Evolutionary conservation across 2,113 vertebrate genomes (phyloP).

Genomic region (Leptosomus discolor): DNA sequence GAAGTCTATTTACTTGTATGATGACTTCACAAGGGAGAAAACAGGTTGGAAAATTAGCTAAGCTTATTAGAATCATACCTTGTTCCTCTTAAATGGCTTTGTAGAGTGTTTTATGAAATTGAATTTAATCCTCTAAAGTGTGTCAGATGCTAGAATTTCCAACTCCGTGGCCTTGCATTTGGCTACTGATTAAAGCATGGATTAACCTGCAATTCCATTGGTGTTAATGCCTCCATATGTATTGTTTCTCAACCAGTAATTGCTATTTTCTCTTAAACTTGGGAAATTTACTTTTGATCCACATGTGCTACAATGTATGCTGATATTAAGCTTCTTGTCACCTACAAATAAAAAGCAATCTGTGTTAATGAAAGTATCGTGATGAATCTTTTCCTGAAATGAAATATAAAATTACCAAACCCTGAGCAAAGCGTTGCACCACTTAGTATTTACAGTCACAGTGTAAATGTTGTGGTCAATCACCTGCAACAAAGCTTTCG

Average conservation of each 20-base stretch:
- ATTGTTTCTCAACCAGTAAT: not conserved
- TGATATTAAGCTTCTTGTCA: not conserved
- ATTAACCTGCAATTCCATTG: not conserved
- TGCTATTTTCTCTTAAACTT: not conserved
- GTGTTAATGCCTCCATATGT: not conserved
- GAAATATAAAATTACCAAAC: not conserved
- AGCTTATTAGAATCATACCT: not conserved
- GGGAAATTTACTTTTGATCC: not conserved
- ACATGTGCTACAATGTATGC: accelerated
- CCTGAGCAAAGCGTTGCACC: not conserved
- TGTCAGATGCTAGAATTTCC: not conserved
- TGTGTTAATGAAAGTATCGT: not conserved
- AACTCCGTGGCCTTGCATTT: not conserved
- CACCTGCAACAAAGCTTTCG: not conserved
- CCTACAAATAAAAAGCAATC: not conserved
- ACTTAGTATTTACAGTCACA: not conserved
- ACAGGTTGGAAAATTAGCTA: not conserved
- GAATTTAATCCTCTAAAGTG: not conserved
- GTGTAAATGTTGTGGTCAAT: not conserved
- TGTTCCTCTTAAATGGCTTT: not conserved
- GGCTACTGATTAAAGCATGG: not conserved
- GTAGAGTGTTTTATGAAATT: not conserved
- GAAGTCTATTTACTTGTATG: not conserved
- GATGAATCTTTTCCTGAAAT: not conserved
- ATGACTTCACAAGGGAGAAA: not conserved